phyloP scores from a whole-genome alignment of 1,140 invertebrate genomes.

The Hycleus phaleratus region DNA sequence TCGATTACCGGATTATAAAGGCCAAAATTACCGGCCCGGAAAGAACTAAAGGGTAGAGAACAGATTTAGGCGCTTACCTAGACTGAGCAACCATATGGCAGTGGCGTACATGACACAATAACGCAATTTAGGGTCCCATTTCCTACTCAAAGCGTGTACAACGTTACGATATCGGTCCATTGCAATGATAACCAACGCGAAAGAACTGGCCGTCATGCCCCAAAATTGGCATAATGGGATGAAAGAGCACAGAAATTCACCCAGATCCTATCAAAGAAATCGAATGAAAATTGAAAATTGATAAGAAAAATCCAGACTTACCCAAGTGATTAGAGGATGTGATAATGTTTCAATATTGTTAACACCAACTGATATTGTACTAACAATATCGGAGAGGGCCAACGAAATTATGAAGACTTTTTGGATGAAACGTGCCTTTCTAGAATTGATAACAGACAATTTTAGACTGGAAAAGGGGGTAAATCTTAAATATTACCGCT shows the following conservation, averaged over 20 bases:
- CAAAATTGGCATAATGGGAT: constrained; percentile 46
- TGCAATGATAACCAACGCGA: constrained; percentile 47
- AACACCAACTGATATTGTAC: constrained; percentile 31
- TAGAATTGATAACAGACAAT: too few species aligned
- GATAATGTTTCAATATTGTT: constrained; percentile 33
- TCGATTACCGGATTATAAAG: too few species aligned
- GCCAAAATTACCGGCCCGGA: neutral
- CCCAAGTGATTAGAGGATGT: constrained; percentile 30
- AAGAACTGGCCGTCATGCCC: constrained; percentile 44
- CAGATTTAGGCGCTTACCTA: constrained; percentile 24
- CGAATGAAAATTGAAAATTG: neutral
- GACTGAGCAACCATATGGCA: constrained; percentile 37
- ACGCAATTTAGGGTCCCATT: constrained; percentile 40
- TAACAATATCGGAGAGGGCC: constrained; percentile 41
- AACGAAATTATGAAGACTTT: constrained; percentile 42
- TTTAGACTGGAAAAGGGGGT: neutral
- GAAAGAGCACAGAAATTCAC: constrained; percentile 41
- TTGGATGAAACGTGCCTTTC: constrained; percentile 19
- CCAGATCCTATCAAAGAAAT: constrained; percentile 36
- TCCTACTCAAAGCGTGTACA: constrained; percentile 34
- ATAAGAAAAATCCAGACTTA: constrained; percentile 18
- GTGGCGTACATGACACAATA: constrained; percentile 29
- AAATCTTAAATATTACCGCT: constrained; percentile 20
- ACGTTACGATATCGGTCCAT: constrained; percentile 47
- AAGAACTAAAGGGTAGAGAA: neutral